phyloP scores from a whole-genome alignment of 2,888 invertebrate species.

The Augiades crinisus region DNA sequence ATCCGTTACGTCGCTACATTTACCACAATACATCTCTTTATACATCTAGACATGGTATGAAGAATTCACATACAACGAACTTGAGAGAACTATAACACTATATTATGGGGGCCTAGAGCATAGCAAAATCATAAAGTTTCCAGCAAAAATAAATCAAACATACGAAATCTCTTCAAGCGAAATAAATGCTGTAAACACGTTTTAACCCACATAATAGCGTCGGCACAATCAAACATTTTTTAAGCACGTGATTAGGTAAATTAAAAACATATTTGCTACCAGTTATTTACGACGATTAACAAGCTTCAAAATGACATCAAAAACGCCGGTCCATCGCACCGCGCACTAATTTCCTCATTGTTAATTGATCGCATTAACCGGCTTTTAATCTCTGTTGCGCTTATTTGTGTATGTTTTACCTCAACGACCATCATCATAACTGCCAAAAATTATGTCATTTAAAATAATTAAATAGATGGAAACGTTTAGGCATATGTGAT shows the following conservation, averaged over 20 bases:
- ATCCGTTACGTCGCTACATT: too few relatives aligned
- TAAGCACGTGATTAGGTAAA: conserved; percentile 20
- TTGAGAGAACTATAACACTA: too few relatives aligned
- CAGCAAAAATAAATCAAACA: too few relatives aligned
- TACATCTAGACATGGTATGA: too few relatives aligned
- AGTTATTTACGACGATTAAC: conserved; percentile 11
- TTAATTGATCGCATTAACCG: conserved; percentile 21
- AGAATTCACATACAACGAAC: too few relatives aligned
- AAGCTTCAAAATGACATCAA: conserved; percentile 24
- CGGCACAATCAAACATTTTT: conserved; percentile 21
- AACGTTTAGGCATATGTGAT: too few relatives aligned
- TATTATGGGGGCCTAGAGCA: too few relatives aligned
- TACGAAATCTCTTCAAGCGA: too few relatives aligned
- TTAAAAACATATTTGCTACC: conserved; percentile 27
- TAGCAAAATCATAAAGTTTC: too few relatives aligned
- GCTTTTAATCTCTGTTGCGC: conserved; percentile 17
- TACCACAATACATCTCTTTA: too few relatives aligned
- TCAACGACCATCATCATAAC: conserved; percentile 10
- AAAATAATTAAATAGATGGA: too few relatives aligned
- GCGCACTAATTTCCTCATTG: conserved; percentile 18
- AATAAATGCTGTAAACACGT: background rate
- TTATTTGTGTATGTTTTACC: conserved; percentile 14
- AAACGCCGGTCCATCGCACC: conserved; percentile 7
- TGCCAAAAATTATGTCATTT: background rate
- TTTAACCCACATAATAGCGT: background rate